phyloP scores from a whole-genome alignment of 2,888 invertebrate genomes.

The Cheilosia urbana region DNA sequence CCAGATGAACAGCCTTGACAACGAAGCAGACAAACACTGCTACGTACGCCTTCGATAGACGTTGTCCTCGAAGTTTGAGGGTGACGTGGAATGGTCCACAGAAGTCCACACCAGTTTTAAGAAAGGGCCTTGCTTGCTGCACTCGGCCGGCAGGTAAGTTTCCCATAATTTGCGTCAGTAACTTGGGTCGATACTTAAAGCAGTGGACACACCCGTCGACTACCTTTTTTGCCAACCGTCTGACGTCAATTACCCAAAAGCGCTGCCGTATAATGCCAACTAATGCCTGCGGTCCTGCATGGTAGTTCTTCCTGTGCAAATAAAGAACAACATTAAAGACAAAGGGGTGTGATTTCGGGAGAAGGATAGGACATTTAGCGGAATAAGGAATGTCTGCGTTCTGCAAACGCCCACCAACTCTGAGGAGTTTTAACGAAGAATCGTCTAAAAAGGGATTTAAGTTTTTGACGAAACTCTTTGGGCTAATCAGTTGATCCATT shows the following conservation, averaged over 20 bases:
- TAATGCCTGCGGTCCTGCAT: slow-evolving; percentile 23
- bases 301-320: slow-evolving; percentile 26
- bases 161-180: too few relatives aligned
- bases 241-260: slow-evolving; percentile 25
- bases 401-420: too few relatives aligned
- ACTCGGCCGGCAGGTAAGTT: slow-evolving; percentile 19
- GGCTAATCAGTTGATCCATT: too few relatives aligned
- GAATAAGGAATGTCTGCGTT: too few relatives aligned
- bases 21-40: background rate
- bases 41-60: background rate
- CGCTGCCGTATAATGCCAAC: slow-evolving; percentile 21
- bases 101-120: slow-evolving; percentile 23
- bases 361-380: background rate
- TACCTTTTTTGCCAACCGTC: background rate
- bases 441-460: background rate
- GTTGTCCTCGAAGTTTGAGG: background rate
- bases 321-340: slow-evolving; percentile 2
- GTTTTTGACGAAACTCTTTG: too few relatives aligned
- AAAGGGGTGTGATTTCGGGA: background rate
- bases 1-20: background rate
- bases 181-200: slow-evolving; percentile 9
- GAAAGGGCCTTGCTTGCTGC: slow-evolving; percentile 15
- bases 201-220: slow-evolving; percentile 6
- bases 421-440: too few relatives aligned
- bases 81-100: slow-evolving; percentile 24